Conservation (phyloP, 2,797 vertebrate genomes). For the Argyrosomus regius region DNA sequence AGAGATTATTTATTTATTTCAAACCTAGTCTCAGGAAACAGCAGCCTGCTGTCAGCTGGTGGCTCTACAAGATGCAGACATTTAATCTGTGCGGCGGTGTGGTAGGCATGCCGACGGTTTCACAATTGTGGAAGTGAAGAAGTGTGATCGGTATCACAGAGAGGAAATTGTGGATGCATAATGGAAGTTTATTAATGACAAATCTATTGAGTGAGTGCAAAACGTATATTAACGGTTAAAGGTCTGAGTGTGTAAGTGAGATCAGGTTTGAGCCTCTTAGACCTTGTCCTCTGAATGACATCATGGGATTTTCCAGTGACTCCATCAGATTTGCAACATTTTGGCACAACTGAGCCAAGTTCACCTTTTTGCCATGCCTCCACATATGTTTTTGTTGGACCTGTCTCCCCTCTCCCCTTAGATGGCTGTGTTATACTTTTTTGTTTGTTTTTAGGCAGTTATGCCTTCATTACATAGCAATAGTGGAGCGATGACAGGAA, state of each 20-base stretch:
- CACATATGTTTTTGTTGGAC: neutral
- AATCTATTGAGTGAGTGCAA: neutral
- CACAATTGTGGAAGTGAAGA: neutral
- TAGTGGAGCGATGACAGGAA: no score
- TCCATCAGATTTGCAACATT: neutral
- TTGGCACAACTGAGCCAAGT: neutral
- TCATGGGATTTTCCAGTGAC: neutral
- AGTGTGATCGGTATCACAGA: neutral
- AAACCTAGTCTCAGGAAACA: slow-evolving; percentile 54
- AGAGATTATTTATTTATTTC: slow-evolving; percentile 68
- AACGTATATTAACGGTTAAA: neutral
- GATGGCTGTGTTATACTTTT: no score
- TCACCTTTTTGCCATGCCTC: neutral
- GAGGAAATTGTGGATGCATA: neutral
- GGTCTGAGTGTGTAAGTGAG: neutral
- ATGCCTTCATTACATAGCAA: no score
- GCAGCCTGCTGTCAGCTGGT: slow-evolving; percentile 63
- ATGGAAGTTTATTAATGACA: slow-evolving; percentile 3
- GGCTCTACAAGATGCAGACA: slow-evolving; percentile 45
- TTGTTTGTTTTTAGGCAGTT: no score
- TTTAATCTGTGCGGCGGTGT: slow-evolving; percentile 53
- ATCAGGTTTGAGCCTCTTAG: neutral
- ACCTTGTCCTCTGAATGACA: neutral
- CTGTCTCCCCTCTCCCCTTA: no score
- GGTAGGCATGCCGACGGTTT: neutral